Conservation (phyloP, 2,888 invertebrate species). For the Hemistola chrysoprasaria region DNA sequence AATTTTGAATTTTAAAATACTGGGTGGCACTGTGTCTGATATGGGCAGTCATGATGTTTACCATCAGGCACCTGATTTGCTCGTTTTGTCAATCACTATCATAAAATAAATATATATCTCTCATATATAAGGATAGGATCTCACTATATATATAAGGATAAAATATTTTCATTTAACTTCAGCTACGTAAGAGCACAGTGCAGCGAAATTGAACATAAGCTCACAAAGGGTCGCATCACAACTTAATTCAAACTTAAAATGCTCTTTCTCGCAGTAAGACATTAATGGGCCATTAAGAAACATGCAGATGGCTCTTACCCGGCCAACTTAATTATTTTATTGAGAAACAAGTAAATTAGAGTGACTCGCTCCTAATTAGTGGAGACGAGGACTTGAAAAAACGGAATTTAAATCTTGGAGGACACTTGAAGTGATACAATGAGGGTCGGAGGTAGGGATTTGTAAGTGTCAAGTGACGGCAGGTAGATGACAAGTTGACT, state of each 20-base stretch:
- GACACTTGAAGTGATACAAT: conserved; percentile 7
- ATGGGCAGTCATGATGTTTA: no score
- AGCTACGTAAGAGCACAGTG: no score
- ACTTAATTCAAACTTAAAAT: conserved; percentile 12
- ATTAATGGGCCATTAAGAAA: conserved; percentile 20
- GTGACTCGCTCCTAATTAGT: conserved; percentile 28
- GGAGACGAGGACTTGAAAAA: conserved; percentile 27
- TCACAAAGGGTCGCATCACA: conserved; percentile 1
- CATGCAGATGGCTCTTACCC: conserved; percentile 9
- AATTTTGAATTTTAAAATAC: no score
- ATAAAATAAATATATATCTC: no score
- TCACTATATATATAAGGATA: no score
- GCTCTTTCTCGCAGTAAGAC: conserved; percentile 13
- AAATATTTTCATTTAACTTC: no score
- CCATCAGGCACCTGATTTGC: no score
- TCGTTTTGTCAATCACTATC: no score
- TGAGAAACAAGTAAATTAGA: conserved; percentile 31
- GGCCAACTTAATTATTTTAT: conserved; percentile 32
- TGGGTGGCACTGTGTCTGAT: no score
- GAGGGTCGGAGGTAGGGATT: conserved; percentile 3
- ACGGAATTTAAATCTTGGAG: conserved; percentile 25
- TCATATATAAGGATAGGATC: no score
- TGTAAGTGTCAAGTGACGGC: conserved; percentile 6
- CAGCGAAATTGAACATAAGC: not conserved
- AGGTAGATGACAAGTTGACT: not conserved